Percentiles rank a stretch among this genome's conserved stretches.
phyloP scores from a whole-genome alignment of 2,888 invertebrate genomes.

The Andrena minutula region DNA sequence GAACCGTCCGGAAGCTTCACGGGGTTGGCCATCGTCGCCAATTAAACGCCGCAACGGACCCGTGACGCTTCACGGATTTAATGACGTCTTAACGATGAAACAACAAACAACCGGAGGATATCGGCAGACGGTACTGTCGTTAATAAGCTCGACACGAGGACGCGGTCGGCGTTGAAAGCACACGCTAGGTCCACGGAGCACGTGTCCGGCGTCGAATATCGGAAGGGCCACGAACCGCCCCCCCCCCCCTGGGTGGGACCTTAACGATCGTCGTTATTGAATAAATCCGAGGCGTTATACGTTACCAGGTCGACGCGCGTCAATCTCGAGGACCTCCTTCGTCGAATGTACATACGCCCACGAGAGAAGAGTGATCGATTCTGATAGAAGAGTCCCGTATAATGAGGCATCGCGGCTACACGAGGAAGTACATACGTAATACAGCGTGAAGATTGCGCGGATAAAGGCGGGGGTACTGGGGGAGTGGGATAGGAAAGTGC shows the following conservation, averaged over 20 bases:
- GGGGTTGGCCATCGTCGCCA: neutral
- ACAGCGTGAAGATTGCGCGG: conserved; percentile 27
- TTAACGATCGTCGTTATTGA: conserved; percentile 83
- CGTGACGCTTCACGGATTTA: conserved; percentile 17
- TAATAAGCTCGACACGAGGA: conserved; percentile 57
- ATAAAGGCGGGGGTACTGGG: conserved; percentile 1
- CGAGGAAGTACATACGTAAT: conserved; percentile 22
- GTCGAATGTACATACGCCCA: conserved; percentile 75
- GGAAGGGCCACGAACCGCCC: conserved; percentile 72
- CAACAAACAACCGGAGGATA: conserved; percentile 23
- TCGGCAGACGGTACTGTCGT: conserved; percentile 51
- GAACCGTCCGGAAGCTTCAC: neutral
- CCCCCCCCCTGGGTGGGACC: conserved; percentile 68
- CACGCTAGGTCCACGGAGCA: conserved; percentile 73
- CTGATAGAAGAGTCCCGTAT: conserved; percentile 77
- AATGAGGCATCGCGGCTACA: conserved; percentile 71
- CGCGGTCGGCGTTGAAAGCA: conserved; percentile 68
- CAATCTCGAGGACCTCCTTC: conserved; percentile 76
- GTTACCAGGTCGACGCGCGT: conserved; percentile 77
- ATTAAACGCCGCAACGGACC: conserved; percentile 32
- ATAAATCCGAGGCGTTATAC: conserved; percentile 77
- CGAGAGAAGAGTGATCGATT: conserved; percentile 80
- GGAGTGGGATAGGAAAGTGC: conserved; percentile 8
- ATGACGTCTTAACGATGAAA: conserved; percentile 38
- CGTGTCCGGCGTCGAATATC: conserved; percentile 83